phyloP scores from a whole-genome alignment of 2,888 invertebrate genomes.

The Ophion ellenae region DNA sequence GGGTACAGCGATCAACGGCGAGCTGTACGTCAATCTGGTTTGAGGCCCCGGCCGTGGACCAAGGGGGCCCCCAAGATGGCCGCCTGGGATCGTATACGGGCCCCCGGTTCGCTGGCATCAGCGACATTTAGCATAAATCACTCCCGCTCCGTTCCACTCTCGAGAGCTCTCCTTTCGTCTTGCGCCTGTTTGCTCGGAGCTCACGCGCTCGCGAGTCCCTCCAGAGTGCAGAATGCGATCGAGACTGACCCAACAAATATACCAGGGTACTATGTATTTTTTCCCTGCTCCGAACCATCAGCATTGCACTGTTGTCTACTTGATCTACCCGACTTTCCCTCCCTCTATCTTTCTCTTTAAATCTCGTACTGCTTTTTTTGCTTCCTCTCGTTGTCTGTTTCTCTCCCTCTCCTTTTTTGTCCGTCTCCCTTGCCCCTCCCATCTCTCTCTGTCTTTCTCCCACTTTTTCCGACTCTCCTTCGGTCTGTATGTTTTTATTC shows the following conservation, averaged over 20 bases:
- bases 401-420: constrained; percentile 37
- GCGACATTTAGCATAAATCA: constrained; percentile 82
- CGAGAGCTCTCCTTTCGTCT: constrained; percentile 51
- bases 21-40: constrained; percentile 70
- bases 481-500: constrained; percentile 43
- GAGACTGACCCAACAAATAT: constrained; percentile 60
- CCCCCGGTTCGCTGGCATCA: constrained; percentile 79
- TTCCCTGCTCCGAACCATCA: constrained; percentile 44
- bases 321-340: constrained; percentile 12
- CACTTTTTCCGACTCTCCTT: constrained; percentile 43
- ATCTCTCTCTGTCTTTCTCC: constrained; percentile 27
- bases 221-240: constrained; percentile 70
- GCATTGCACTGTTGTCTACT: constrained; percentile 59
- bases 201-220: constrained; percentile 44
- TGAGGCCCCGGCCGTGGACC: constrained; percentile 69
- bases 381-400: neutral
- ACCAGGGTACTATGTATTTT: constrained; percentile 39
- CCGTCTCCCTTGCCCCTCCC: too few relatives aligned
- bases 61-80: constrained; percentile 77
- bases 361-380: constrained; percentile 43
- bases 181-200: constrained; percentile 50
- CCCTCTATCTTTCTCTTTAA: constrained; percentile 33
- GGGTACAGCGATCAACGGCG: constrained; percentile 64
- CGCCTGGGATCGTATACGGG: constrained; percentile 72
- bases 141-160: constrained; percentile 77